Conservation (phyloP, 1,140 invertebrate genomes). For the Sitobion miscanthi region DNA sequence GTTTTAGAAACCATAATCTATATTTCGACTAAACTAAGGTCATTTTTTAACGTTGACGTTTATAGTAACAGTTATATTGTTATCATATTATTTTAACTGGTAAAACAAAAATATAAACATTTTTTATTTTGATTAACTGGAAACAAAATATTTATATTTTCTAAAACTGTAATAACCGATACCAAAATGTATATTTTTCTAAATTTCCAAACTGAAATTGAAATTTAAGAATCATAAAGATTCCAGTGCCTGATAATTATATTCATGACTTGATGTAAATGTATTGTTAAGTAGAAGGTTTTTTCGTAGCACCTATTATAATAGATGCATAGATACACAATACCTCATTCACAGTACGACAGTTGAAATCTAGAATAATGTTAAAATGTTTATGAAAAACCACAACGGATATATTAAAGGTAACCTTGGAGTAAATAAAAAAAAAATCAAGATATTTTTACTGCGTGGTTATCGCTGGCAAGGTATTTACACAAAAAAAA, state of each 20-base stretch:
- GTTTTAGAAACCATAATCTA: not conserved
- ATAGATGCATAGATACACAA: no score
- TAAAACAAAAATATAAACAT: not conserved
- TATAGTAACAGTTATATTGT: not conserved
- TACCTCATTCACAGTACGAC: not conserved
- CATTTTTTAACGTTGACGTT: not conserved
- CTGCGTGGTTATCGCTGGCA: not conserved
- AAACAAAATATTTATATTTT: not conserved
- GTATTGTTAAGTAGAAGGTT: not conserved
- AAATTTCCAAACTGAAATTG: not conserved
- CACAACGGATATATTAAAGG: no score
- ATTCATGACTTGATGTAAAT: not conserved
- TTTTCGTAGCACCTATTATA: not conserved
- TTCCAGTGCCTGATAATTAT: not conserved
- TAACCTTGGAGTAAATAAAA: not conserved
- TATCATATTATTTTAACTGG: not conserved
- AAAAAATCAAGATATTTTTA: not conserved
- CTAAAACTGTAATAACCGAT: no score
- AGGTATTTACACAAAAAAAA: not conserved
- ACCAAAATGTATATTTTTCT: not conserved
- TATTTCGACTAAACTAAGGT: not conserved
- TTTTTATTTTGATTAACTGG: not conserved
- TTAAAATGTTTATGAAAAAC: not conserved
- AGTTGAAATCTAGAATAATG: not conserved
- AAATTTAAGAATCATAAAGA: not conserved